phyloP scores from a whole-genome alignment of 2,888 invertebrate species.

The Altica lythri region DNA sequence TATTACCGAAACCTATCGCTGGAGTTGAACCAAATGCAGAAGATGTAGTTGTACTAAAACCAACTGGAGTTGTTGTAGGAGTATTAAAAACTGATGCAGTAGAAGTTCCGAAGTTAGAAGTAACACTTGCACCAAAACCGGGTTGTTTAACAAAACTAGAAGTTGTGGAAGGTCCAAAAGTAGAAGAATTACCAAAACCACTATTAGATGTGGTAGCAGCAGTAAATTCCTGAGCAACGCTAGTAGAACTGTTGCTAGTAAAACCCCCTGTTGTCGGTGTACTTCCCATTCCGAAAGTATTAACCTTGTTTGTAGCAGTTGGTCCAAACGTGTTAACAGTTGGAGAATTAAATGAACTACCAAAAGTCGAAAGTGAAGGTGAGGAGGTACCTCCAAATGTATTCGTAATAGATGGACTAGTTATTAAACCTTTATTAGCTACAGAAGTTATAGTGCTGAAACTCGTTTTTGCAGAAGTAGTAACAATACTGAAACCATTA shows the following conservation, averaged over 20 bases:
- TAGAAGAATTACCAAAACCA: conserved; percentile 25
- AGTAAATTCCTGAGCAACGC: too few relatives aligned
- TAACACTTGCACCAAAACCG: too few relatives aligned
- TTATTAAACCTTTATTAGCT: conserved; percentile 10
- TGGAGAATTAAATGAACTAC: conserved; percentile 6
- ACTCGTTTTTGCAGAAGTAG: conserved; percentile 15
- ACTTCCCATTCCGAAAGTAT: too few relatives aligned
- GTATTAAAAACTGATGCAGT: too few relatives aligned
- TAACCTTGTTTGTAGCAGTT: too few relatives aligned
- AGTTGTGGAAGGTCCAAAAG: conserved; percentile 11
- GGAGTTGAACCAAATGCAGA: conserved; percentile 17
- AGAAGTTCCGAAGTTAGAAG: too few relatives aligned
- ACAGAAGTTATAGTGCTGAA: conserved; percentile 4
- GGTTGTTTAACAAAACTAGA: conserved; percentile 11
- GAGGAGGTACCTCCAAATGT: conserved; percentile 2
- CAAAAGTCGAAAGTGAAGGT: conserved; percentile 13
- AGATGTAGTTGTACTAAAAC: conserved; percentile 13
- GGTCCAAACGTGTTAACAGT: conserved; percentile 8
- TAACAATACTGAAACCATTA: conserved; percentile 4
- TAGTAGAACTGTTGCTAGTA: too few relatives aligned
- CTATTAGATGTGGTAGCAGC: conserved; percentile 9
- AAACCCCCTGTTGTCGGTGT: too few relatives aligned
- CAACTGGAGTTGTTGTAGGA: not conserved
- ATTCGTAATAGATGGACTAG: conserved; percentile 11
- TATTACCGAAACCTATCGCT: conserved; percentile 11